phyloP scores from a whole-genome alignment of 2,113 vertebrate genomes.

The Protobothrops flavoviridis region DNA sequence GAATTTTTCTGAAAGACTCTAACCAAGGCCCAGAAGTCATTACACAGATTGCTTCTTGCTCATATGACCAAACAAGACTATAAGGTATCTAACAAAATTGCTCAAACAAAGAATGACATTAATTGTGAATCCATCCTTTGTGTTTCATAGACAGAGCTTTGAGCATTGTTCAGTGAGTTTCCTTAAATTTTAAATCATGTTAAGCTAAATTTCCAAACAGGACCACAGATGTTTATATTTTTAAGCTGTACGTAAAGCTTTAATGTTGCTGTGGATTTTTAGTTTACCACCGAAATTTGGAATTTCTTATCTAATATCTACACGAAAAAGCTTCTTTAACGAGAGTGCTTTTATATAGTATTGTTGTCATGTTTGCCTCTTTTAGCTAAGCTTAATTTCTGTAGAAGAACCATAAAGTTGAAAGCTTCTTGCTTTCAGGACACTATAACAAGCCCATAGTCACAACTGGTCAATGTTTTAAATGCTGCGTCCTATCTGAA shows the following conservation, averaged over 20 bases:
- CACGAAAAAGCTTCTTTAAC: background rate
- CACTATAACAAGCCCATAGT: background rate
- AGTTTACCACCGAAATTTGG: background rate
- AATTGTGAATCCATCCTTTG: background rate
- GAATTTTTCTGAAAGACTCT: background rate
- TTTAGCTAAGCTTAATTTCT: background rate
- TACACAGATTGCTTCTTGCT: background rate
- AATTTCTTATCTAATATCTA: background rate
- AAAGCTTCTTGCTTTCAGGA: background rate
- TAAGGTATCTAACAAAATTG: background rate
- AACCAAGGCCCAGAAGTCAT: background rate
- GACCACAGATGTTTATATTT: background rate
- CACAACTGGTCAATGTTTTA: background rate
- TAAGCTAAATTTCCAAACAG: background rate
- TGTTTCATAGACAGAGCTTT: background rate
- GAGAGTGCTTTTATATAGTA: background rate
- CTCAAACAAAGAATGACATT: background rate
- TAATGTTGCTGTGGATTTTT: background rate
- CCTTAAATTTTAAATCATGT: background rate
- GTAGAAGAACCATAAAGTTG: background rate
- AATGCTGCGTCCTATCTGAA: background rate
- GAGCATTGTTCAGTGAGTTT: background rate
- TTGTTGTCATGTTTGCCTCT: background rate
- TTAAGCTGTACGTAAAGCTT: background rate
- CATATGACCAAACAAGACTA: background rate